phyloP scores from a whole-genome alignment of 2,888 invertebrate genomes.

The Tachina grossa region DNA sequence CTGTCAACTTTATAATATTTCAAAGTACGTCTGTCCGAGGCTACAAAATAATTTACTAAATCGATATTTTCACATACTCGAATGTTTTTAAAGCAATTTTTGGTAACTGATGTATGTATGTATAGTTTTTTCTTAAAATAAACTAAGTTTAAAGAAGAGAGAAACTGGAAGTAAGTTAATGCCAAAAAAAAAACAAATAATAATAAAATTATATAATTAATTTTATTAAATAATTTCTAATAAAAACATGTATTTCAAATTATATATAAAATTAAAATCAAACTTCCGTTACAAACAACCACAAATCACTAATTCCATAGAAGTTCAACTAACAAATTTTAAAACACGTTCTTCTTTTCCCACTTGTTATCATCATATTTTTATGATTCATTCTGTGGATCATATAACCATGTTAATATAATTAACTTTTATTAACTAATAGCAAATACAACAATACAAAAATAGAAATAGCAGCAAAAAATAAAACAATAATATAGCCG shows the following conservation, averaged over 20 bases:
- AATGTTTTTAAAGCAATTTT: too few species aligned
- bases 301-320: neutral
- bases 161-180: too few species aligned
- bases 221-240: too few species aligned
- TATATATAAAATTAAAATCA: neutral
- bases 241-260: neutral
- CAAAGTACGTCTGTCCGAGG: too few species aligned
- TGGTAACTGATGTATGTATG: too few species aligned
- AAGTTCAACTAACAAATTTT: constrained; percentile 25
- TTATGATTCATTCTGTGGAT: constrained; percentile 39
- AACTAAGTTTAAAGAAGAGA: too few species aligned
- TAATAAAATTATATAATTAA: too few species aligned
- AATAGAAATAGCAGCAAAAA: neutral
- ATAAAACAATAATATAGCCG: constrained; percentile 26
- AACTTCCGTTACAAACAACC: neutral
- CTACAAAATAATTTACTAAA: too few species aligned
- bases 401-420: constrained; percentile 60
- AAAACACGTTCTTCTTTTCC: constrained; percentile 39
- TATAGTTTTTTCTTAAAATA: too few species aligned
- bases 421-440: constrained; percentile 57
- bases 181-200: too few species aligned
- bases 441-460: constrained; percentile 25
- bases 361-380: neutral
- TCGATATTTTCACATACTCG: too few species aligned
- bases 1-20: too few species aligned